Evolutionary conservation across 1,140 invertebrate genomes (phyloP).

Genomic region (Drosophila albomicans): DNA sequence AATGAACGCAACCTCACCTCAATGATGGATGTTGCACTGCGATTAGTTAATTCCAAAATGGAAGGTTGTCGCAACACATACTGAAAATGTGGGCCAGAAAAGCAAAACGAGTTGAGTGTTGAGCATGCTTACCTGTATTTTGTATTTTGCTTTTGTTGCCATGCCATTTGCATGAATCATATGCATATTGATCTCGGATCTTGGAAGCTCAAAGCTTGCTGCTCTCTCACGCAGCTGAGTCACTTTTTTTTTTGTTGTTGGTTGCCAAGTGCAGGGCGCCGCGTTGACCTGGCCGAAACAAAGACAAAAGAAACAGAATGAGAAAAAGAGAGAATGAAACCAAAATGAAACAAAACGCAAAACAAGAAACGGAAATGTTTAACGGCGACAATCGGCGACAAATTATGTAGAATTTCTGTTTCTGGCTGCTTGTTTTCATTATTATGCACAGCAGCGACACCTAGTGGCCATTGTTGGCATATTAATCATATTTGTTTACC

Average conservation of each 20-base stretch:
- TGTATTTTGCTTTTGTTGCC: slow-evolving; percentile 2
- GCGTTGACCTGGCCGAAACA: too few relatives aligned
- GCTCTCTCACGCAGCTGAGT: background rate
- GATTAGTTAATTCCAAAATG: slow-evolving; percentile 30
- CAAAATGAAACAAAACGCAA: background rate
- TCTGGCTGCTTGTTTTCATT: slow-evolving; percentile 3
- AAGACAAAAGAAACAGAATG: too few relatives aligned
- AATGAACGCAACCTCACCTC: background rate
- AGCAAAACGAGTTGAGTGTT: slow-evolving; percentile 9
- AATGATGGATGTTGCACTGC: slow-evolving; percentile 41
- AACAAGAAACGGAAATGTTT: slow-evolving; percentile 49
- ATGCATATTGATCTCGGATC: slow-evolving; percentile 46
- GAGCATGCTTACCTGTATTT: background rate
- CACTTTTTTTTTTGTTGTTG: slow-evolving; percentile 1
- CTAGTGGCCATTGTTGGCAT: slow-evolving; percentile 24
- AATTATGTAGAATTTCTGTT: slow-evolving; percentile 8
- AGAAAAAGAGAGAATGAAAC: background rate
- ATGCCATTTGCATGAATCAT: slow-evolving; percentile 72
- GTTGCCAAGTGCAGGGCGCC: slow-evolving; percentile 37
- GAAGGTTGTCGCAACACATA: slow-evolving; percentile 2
- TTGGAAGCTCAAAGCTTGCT: background rate
- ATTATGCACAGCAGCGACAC: slow-evolving; percentile 39
- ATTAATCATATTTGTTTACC: slow-evolving; percentile 32
- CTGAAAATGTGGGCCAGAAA: slow-evolving; percentile 14
- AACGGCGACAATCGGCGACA: background rate